Base-by-base conservation (phyloP, 2,113 vertebrate genomes). In the Kryptolebias marmoratus region DNA sequence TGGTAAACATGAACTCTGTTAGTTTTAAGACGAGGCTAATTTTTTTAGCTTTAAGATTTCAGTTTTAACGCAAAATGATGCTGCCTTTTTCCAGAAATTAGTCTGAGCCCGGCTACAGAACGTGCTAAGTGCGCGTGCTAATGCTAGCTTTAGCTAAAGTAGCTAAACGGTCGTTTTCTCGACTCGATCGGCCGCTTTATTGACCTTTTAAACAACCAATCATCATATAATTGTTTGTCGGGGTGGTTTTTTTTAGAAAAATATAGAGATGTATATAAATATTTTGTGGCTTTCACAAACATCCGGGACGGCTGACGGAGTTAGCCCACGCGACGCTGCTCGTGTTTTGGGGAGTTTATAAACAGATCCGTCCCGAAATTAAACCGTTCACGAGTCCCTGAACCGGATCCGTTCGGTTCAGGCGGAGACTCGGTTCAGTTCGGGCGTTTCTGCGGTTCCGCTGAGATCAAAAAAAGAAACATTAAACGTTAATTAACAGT, bases 341-440 rank as follows among this genome's bases (percentile, higher is more conserved):
- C 83, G 54, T 83, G 87, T 57, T 70, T 28, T 1, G 13, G 18
- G 16, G 56, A 83, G 89, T 88, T 88, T 87, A 90, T 78, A 79
- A 87, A 88, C 84, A 87, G 61, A n/a, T 5, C 3, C 31, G 64
- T 72, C 39, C 81, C 74, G 68, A 73, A 0, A 67, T 44, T 57
- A 79, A 71, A 0, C 69, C 0, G 32, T 2, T 0, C 36, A 11
- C 22, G 15, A 42, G 2, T 5, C 49, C 49, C 47, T 68, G 1
- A 58, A 5, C 32, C 0, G 0, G 6, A 11, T 3, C 55, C 13
- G 13, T 32, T 16, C 55, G 28, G 16, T 32, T 57, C 7, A 16
- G 14, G 11, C 22, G 22, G 22, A 22, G 22, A 22, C 22, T 22
- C 22, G 22, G 22, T 22, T 22, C 22, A 22, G 22, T 22, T 22